Evolutionary conservation across 2,113 vertebrate genomes (phyloP).

Genomic region (Vulpes lagopus): DNA sequence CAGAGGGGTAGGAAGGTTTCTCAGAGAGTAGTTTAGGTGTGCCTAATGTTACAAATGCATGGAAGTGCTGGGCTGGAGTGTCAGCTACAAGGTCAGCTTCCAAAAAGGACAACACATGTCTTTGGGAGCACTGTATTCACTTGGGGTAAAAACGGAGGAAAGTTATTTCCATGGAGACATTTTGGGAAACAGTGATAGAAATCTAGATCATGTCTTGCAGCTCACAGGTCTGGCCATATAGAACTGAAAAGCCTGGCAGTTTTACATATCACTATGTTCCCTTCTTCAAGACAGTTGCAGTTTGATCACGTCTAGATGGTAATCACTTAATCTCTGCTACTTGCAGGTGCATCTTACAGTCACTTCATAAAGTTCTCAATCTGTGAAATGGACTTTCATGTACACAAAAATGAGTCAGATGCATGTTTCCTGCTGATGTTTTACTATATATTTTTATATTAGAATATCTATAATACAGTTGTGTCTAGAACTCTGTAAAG

Average conservation of each 20-base stretch:
- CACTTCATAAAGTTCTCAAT: background rate
- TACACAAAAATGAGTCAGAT: background rate
- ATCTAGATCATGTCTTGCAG: background rate
- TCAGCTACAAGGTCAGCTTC: background rate
- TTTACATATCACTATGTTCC: background rate
- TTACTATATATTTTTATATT: too few species aligned
- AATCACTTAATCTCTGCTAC: background rate
- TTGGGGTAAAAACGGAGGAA: background rate
- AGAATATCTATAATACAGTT: background rate
- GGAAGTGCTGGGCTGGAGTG: background rate
- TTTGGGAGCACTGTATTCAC: background rate
- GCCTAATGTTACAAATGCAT: background rate
- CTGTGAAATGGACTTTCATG: background rate
- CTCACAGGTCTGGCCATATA: background rate
- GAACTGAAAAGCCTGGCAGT: background rate
- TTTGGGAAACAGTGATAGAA: background rate
- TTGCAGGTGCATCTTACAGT: background rate
- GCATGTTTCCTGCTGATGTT: background rate
- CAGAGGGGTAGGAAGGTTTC: background rate
- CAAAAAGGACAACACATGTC: background rate
- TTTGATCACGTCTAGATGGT: background rate
- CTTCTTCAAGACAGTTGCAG: background rate
- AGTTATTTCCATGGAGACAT: background rate
- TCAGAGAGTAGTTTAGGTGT: background rate
- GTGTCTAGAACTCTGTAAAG: background rate